A percentile compares a stretch with the other conserved stretches of the same genome.
Evolutionary conservation across 2,797 vertebrate genomes (phyloP).

Genomic region (Hirundo rustica): DNA sequence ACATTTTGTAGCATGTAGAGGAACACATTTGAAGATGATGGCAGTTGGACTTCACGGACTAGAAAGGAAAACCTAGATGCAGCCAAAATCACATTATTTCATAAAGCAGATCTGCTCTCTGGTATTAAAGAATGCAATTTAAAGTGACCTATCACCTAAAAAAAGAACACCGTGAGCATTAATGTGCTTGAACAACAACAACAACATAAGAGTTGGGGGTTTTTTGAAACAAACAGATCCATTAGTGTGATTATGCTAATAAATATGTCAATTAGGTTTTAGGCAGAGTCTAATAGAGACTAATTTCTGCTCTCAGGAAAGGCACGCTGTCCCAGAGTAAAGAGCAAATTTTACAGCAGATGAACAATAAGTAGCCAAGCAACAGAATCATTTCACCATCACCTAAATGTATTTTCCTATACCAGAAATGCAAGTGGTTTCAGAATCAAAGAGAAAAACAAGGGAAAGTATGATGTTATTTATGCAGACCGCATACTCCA

Average conservation of each 20-base stretch:
- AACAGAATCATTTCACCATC: slow-evolving; percentile 59
- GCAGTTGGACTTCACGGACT: not conserved
- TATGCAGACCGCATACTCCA: not conserved
- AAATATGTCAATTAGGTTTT: slow-evolving; percentile 45
- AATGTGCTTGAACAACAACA: slow-evolving; percentile 32
- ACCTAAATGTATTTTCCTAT: slow-evolving; percentile 25
- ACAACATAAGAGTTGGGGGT: not conserved
- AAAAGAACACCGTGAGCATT: not conserved
- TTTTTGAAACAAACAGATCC: slow-evolving; percentile 32
- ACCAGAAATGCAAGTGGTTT: slow-evolving; percentile 32
- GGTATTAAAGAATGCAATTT: not conserved
- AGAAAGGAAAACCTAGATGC: not conserved
- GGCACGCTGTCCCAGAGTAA: not conserved
- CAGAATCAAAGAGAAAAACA: slow-evolving; percentile 3
- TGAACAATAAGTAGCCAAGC: slow-evolving; percentile 62
- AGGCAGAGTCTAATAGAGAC: slow-evolving; percentile 62
- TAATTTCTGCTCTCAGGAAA: slow-evolving; percentile 43
- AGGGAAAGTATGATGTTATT: not conserved
- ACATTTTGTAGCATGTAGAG: not conserved
- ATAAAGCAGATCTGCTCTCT: slow-evolving; percentile 2
- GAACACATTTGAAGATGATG: not conserved
- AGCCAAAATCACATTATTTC: not conserved
- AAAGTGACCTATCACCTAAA: slow-evolving; percentile 27
- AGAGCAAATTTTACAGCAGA: slow-evolving; percentile 51
- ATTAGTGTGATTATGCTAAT: slow-evolving; percentile 39